Evolutionary conservation across 2,113 vertebrate species (phyloP).

Genomic region (Percina caprodes): DNA sequence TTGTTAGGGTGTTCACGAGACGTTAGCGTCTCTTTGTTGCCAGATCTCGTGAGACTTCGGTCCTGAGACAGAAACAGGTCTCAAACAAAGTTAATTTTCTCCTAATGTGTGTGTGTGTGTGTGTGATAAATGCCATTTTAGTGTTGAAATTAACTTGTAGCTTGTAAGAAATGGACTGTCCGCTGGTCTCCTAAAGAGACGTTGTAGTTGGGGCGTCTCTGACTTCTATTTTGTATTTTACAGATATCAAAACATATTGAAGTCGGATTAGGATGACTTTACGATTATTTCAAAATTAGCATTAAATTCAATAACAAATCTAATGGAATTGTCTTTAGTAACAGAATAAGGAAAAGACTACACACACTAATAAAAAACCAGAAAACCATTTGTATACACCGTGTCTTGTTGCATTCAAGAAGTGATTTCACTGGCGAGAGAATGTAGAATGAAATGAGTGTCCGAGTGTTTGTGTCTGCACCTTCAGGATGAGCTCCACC

Average conservation of each 20-base stretch:
- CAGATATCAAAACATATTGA: not conserved
- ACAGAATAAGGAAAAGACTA: not conserved
- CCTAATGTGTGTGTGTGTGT: too few relatives aligned
- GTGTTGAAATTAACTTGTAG: too few relatives aligned
- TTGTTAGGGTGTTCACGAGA: too few relatives aligned
- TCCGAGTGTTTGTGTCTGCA: conserved; percentile 43
- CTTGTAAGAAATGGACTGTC: too few relatives aligned
- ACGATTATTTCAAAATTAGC: not conserved
- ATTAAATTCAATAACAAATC: not conserved
- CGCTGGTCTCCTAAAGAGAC: too few relatives aligned
- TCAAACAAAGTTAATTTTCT: too few relatives aligned
- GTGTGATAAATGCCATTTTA: too few relatives aligned
- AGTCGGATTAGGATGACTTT: not conserved
- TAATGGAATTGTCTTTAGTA: not conserved
- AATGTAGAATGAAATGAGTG: not conserved
- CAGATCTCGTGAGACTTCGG: too few relatives aligned
- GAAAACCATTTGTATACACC: not conserved
- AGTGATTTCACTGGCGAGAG: not conserved
- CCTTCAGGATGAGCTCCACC: conserved; percentile 98
- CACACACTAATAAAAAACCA: not conserved
- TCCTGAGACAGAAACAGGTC: too few relatives aligned
- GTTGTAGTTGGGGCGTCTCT: too few relatives aligned
- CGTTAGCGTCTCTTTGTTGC: too few relatives aligned
- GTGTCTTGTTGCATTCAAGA: not conserved
- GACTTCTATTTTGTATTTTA: not conserved